These are phyloP conservation scores for Diplodus puntazzo DNA, from an alignment of 2,797 vertebrate genomes.

Conservation along the genomic window DNA sequence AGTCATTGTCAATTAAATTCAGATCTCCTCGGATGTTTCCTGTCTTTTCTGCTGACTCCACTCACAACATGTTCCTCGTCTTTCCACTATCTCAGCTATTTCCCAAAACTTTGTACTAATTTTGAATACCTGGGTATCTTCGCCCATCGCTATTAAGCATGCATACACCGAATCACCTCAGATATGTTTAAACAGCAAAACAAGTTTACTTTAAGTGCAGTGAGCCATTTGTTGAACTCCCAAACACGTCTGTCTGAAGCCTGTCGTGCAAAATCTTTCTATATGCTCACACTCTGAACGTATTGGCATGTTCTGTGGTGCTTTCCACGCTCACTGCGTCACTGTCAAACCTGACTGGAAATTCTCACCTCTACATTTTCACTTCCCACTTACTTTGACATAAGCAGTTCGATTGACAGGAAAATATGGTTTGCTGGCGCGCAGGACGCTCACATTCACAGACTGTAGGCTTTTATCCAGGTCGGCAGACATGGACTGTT, in stretches of 20 bases:
- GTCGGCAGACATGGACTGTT: background rate
- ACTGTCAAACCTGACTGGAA: conserved; percentile 26
- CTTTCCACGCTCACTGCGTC: conserved; percentile 37
- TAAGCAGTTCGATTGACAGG: background rate
- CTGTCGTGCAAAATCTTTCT: background rate
- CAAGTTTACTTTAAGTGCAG: background rate
- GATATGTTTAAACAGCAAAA: background rate
- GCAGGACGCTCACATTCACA: background rate
- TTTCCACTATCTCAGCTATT: background rate
- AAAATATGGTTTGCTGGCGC: background rate
- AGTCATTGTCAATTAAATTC: background rate
- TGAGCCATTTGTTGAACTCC: background rate
- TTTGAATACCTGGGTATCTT: background rate
- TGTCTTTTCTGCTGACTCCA: background rate
- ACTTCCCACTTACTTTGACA: background rate
- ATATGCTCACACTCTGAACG: background rate
- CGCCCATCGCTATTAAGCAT: background rate
- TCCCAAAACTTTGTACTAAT: no score
- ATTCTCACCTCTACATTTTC: conserved; percentile 1
- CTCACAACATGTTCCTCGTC: background rate
- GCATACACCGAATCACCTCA: background rate
- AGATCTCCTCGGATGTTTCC: background rate
- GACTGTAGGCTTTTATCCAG: background rate
- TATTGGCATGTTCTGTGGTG: background rate
- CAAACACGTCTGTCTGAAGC: background rate